Evolutionary conservation across 2,113 vertebrate genomes (phyloP), one percentile per base, ranked within the genome.

Genomic region (Gymnorhina tibicen): DNA sequence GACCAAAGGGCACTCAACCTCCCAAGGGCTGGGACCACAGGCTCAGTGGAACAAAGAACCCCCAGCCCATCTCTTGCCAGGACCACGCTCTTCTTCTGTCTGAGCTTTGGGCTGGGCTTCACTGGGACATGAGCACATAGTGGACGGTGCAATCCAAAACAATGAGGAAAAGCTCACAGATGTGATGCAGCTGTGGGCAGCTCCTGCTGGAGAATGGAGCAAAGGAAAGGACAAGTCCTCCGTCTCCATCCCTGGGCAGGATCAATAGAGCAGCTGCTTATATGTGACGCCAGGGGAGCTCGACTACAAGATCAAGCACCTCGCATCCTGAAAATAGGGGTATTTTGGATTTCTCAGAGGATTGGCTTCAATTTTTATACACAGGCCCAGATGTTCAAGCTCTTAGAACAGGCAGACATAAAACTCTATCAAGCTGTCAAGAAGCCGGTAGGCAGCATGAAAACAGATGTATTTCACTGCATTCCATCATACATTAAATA

Each of bases 401-500:
- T 89, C 85, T 84, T 75, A 84, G 80, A 96, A 92, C 69, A 87
- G 9, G 46, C 86, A 96, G 91, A 93, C 73, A 68, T 69, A 88
- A 95, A 94, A 81, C 56, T 95, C 87, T 84, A 96, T 96, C 96
- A 96, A 92, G 80, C 88, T 96, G 92, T 96, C 95, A 95, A 95
- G 86, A 95, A 95, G 90, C 93, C 94, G 53, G 96, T 88, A 96
- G 95, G 76, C 95, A 86, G 92, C 92, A 95, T 16, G 83, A 89
- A 93, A 96, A 92, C 93, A 96, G 96, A 95, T 95, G 88, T 93
- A 88, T 92, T 91, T 94, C 64, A 67, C 50, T 81, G 69, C 96
- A 96, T 95, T 95, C 93, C 95, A 88, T 81, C 76, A 86, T 92
- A 91, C 80, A 60, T 89, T 95, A 92, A 93, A 92, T 93, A 82